phyloP scores from a whole-genome alignment of 2,113 vertebrate genomes.

The Marmota flaviventris region DNA sequence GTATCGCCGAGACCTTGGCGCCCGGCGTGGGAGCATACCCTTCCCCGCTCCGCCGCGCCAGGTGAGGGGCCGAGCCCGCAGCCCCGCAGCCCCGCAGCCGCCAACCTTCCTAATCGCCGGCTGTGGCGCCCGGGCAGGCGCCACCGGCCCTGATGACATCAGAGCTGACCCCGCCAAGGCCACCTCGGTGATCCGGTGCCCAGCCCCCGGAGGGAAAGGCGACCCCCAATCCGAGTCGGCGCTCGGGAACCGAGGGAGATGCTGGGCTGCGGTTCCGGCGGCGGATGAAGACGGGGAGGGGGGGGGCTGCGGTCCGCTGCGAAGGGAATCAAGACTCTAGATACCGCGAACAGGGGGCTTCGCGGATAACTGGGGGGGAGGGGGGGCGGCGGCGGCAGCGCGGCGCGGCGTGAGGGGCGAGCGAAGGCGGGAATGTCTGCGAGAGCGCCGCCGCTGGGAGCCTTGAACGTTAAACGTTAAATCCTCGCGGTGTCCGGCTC shows the following conservation, averaged over 20 bases:
- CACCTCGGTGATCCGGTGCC: background rate
- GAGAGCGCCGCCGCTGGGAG: background rate
- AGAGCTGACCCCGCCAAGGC: background rate
- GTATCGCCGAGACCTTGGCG: fast-evolving
- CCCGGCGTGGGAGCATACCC: background rate
- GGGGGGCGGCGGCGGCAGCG: background rate
- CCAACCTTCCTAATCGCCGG: background rate
- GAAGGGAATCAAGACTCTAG: background rate
- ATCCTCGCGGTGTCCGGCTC: background rate
- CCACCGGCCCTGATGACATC: background rate
- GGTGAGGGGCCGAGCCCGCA: background rate
- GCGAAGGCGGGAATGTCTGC: background rate
- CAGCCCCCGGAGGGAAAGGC: no score
- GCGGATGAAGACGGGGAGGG: background rate
- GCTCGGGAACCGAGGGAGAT: background rate
- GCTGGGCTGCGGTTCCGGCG: background rate
- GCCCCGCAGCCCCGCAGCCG: background rate
- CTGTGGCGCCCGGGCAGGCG: background rate
- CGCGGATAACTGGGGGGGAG: background rate
- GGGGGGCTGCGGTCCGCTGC: background rate
- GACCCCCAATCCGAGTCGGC: background rate
- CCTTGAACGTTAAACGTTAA: background rate
- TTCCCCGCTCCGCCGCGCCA: background rate
- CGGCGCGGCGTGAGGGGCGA: background rate
- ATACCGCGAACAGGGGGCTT: no score